Evolutionary conservation across 2,888 invertebrate species (phyloP).

Genomic region (Helleia helle): DNA sequence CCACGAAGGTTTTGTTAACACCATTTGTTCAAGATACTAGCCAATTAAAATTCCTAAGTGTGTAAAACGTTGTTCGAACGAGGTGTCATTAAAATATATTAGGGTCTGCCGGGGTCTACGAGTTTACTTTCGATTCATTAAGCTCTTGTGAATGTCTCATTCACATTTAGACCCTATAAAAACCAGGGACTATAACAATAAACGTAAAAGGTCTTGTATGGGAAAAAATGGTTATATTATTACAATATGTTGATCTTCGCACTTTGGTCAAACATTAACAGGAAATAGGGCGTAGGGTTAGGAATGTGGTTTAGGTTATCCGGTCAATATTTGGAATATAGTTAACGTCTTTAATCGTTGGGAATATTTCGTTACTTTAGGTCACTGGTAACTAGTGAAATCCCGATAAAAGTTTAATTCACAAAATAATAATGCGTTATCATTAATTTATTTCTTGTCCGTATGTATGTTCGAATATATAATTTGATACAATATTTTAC

Average conservation of each 20-base stretch:
- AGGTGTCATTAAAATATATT: background rate
- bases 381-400: background rate
- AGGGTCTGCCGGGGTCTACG: background rate
- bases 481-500: too few relatives aligned
- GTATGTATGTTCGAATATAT: too few relatives aligned
- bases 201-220: conserved; percentile 1
- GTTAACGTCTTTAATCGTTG: conserved; percentile 57
- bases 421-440: too few relatives aligned
- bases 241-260: conserved; percentile 24
- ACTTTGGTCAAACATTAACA: conserved; percentile 44
- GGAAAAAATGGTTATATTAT: conserved; percentile 19
- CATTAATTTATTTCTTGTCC: too few relatives aligned
- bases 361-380: conserved; percentile 12
- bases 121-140: background rate
- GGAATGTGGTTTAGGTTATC: conserved; percentile 34
- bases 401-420: too few relatives aligned
- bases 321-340: conserved; percentile 50
- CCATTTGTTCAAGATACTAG: too few relatives aligned
- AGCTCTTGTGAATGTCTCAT: background rate
- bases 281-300: conserved; percentile 49
- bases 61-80: background rate
- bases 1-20: too few relatives aligned
- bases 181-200: background rate
- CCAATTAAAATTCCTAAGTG: too few relatives aligned
- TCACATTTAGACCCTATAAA: background rate